Conservation (phyloP, 2,113 vertebrate species). For the Gopherus evgoodei region DNA sequence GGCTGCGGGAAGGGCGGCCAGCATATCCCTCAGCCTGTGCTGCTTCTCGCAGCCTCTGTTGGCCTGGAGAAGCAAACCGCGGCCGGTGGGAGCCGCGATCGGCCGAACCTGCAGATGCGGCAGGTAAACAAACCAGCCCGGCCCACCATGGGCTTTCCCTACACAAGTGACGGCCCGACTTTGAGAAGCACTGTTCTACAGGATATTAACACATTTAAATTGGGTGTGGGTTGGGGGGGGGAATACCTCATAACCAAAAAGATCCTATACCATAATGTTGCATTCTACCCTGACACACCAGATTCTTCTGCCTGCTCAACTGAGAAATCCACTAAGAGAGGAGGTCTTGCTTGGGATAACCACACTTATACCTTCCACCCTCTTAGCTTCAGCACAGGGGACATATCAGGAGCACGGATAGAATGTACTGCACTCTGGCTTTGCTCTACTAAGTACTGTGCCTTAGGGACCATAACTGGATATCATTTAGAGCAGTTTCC, state of each 20-base stretch:
- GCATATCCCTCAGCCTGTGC: too few relatives aligned
- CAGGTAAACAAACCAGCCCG: too few relatives aligned
- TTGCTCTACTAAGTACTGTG: not conserved
- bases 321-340: too few relatives aligned
- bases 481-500: not conserved
- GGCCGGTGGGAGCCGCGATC: too few relatives aligned
- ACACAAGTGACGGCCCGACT: too few relatives aligned
- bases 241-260: not conserved
- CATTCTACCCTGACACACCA: not conserved
- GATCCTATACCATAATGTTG: not conserved
- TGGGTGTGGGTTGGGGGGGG: not conserved
- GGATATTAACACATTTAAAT: not conserved
- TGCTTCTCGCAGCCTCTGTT: too few relatives aligned
- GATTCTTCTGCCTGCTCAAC: too few relatives aligned
- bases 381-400: not conserved
- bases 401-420: not conserved
- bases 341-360: not conserved
- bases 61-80: too few relatives aligned
- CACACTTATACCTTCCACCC: not conserved
- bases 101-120: too few relatives aligned
- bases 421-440: not conserved
- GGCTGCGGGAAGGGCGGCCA: too few relatives aligned
- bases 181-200: not conserved
- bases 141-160: too few relatives aligned
- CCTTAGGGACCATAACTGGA: not conserved